Conservation (phyloP, 2,888 invertebrate species). For the Anorthoa munda region DNA sequence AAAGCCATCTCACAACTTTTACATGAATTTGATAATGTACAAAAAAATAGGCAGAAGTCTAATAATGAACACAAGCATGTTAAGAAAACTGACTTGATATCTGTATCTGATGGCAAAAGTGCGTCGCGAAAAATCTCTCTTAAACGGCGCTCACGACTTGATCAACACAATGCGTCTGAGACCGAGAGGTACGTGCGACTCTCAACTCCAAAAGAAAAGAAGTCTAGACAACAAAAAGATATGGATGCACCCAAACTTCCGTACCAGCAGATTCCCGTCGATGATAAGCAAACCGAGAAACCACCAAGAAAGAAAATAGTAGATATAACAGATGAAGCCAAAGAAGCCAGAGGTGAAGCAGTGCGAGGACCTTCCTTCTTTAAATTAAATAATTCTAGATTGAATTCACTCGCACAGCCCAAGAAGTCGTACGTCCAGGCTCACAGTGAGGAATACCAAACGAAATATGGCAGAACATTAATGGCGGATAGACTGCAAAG, state of each 20-base stretch:
- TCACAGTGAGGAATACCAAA: constrained; percentile 79
- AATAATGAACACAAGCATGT: constrained; percentile 67
- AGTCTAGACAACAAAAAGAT: constrained; percentile 50
- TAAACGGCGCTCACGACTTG: constrained; percentile 73
- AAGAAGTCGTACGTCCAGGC: constrained; percentile 82
- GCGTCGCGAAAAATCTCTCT: constrained; percentile 63
- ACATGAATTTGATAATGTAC: constrained; percentile 83
- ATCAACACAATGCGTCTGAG: constrained; percentile 69
- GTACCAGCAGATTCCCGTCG: constrained; percentile 57
- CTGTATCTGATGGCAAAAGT: constrained; percentile 65
- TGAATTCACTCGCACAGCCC: constrained; percentile 85
- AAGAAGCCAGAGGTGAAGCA: constrained; percentile 87
- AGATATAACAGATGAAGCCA: constrained; percentile 85
- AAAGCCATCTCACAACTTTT: constrained; percentile 86
- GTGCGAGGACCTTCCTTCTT: constrained; percentile 80
- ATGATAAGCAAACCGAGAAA: constrained; percentile 71
- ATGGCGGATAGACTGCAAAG: constrained; percentile 76
- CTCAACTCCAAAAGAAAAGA: constrained; percentile 61
- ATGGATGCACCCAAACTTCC: constrained; percentile 62
- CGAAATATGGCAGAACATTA: constrained; percentile 75
- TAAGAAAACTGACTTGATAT: constrained; percentile 73
- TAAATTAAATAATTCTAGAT: constrained; percentile 75
- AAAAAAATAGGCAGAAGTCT: constrained; percentile 77
- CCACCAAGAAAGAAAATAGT: constrained; percentile 74
- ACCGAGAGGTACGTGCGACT: constrained; percentile 54